These are phyloP conservation scores for Zaprionus obscuricornis DNA, from an alignment of 2,888 invertebrate genomes.

Conservation along the genomic window DNA sequence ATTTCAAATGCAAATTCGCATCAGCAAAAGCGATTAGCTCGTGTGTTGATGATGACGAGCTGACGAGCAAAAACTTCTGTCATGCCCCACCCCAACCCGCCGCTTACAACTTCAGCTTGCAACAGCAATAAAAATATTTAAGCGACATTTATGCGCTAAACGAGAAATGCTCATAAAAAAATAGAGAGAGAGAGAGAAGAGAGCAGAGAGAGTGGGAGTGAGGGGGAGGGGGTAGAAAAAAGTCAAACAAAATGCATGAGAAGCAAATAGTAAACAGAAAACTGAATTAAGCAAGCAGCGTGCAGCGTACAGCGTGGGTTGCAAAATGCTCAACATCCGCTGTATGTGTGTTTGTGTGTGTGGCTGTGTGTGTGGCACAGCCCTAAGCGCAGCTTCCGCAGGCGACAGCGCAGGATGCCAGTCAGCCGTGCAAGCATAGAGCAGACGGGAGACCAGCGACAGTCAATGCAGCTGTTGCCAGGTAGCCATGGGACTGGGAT, in stretches of 20 bases:
- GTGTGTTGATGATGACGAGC: conserved; percentile 36
- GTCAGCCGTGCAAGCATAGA: conserved; percentile 1
- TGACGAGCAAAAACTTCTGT: too few relatives aligned
- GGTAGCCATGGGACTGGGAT: conserved; percentile 46
- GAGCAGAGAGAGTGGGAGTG: too few relatives aligned
- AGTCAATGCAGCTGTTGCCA: conserved; percentile 37
- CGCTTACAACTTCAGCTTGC: too few relatives aligned
- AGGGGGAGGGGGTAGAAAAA: too few relatives aligned
- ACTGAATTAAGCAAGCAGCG: conserved; percentile 59
- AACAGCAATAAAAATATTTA: conserved; percentile 79
- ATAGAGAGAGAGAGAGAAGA: conserved; percentile 19
- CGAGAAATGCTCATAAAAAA: conserved; percentile 29
- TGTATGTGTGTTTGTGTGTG: conserved; percentile 37
- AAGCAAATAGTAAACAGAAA: conserved; percentile 36
- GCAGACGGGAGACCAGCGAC: conserved; percentile 3
- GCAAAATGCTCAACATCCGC: conserved; percentile 62
- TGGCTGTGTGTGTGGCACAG: conserved; percentile 17
- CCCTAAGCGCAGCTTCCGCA: conserved; percentile 67
- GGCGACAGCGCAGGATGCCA: conserved; percentile 53
- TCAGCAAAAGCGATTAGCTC: conserved; percentile 70
- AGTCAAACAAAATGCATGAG: conserved; percentile 45
- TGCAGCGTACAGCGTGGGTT: conserved; percentile 3
- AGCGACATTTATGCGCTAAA: conserved; percentile 65
- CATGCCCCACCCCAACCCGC: too few relatives aligned
- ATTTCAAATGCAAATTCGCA: conserved; percentile 69